Evolutionary conservation across 2,888 invertebrate genomes (phyloP), one percentile per base, ranked within the genome.

Genomic region (Machimus atricapillus): DNA sequence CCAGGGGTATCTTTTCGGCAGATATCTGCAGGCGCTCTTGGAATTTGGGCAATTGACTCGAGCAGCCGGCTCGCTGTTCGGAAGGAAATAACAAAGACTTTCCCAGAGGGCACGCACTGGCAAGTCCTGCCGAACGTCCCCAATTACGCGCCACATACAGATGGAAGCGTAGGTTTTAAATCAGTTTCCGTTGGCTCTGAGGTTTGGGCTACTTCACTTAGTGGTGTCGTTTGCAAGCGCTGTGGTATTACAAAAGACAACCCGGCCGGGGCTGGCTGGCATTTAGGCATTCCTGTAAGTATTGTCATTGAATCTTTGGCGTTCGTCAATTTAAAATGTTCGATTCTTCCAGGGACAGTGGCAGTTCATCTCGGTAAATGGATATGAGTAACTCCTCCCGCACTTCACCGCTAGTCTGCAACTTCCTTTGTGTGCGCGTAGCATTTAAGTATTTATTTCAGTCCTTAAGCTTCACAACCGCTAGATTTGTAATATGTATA

Each of bases 61-160:
- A 94, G 94, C 89, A 96, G 96, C 43, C 94, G 94, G 87, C 92
- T 98, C 86, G 96, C 96, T 89, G 95, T 97, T 9, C 94, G 98
- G 86, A 95, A 95, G 87, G 96, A 96, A 90, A 95, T 98, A 82
- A 95, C 96, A 3, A 93, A 94, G 46, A 94, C 95, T 46, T 96
- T 96, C 90, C 97, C 96, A 0, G 97, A 96, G 91, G 98, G 98
- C 40, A 96, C 96, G 34, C 95, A 96, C 90, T 98, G 98, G 98
- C 96, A 96, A 92, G 94, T 94, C 91, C 91, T 96, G 85, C 93
- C 93, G 4, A 93, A 94, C 86, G 94, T 95, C 92, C 94, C 94
- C 74, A 93, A 94, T 89, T 93, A 95, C 90, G 93, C 94, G 43
- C 94, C 94, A 52, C 93, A 94, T 89, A 93, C 93, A 37, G 94